phyloP scores from a whole-genome alignment of 2,888 invertebrate species.

The Nematopogon swammerdamellus region DNA sequence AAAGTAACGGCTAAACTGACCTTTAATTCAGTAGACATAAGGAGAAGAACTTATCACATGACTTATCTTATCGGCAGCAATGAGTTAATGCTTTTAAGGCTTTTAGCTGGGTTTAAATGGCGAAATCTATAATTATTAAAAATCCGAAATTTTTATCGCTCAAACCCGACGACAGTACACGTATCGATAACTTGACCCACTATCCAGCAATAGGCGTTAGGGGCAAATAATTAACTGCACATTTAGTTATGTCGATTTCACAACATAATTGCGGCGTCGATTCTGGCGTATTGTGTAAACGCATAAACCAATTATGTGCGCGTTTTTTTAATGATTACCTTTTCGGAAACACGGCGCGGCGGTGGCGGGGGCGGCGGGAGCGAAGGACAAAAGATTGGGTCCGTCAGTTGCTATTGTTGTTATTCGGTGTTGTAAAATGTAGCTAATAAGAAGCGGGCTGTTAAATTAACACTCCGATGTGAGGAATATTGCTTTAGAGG shows the following conservation, averaged over 20 bases:
- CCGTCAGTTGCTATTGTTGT: neutral
- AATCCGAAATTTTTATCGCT: too few species aligned
- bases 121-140: too few species aligned
- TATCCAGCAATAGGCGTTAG: slow-evolving; percentile 16
- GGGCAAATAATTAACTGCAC: slow-evolving; percentile 26
- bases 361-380: too few species aligned
- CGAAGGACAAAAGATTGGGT: neutral
- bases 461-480: too few species aligned
- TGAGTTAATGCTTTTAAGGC: too few species aligned
- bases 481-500: too few species aligned
- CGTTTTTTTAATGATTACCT: slow-evolving; percentile 19
- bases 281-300: slow-evolving; percentile 42
- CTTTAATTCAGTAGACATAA: too few species aligned
- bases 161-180: too few species aligned
- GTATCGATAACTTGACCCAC: neutral
- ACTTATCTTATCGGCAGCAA: too few species aligned
- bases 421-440: neutral
- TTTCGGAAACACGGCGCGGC: neutral
- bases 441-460: neutral
- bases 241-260: slow-evolving; percentile 42
- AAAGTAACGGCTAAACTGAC: too few species aligned
- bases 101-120: too few species aligned
- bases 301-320: slow-evolving; percentile 44
- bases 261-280: slow-evolving; percentile 38
- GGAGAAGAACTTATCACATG: too few species aligned